A percentile compares a stretch with the other conserved stretches of the same genome.
These are phyloP conservation scores for Glandiceps talaboti DNA, from an alignment of 53 echinoderm and acorn worm genomes.

Conservation along the genomic window DNA sequence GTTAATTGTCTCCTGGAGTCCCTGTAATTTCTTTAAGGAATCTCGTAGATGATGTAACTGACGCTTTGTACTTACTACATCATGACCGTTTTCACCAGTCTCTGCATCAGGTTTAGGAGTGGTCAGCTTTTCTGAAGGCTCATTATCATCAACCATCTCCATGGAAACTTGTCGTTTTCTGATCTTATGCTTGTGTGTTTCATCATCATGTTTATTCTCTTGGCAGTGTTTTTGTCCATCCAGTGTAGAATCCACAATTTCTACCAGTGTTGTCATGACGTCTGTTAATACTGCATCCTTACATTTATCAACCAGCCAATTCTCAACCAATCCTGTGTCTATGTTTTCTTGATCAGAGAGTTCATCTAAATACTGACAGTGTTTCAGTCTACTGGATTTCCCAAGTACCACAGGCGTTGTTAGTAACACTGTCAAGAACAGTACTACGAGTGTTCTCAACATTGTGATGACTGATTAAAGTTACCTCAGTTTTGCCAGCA, in stretches of 20 bases:
- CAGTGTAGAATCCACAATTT: not conserved
- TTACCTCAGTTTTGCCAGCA: no score
- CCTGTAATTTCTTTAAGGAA: not conserved
- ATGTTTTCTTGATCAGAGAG: not conserved
- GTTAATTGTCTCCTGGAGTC: not conserved
- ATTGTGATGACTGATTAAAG: not conserved
- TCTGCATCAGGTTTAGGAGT: not conserved
- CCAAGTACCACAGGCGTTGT: not conserved
- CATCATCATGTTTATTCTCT: not conserved
- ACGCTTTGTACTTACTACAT: not conserved
- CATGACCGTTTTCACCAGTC: not conserved
- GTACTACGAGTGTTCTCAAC: not conserved
- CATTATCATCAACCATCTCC: not conserved
- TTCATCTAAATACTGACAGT: not conserved
- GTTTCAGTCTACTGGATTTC: not conserved
- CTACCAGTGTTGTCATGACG: not conserved
- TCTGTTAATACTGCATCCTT: not conserved
- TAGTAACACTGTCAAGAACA: not conserved
- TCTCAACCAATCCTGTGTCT: not conserved
- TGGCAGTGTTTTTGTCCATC: not conserved
- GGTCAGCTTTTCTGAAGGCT: not conserved
- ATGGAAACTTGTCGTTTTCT: no score
- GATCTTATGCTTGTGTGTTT: no score
- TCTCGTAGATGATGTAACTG: not conserved
- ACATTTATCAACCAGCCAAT: not conserved